phyloP scores from a whole-genome alignment of 2,888 invertebrate genomes.

The Notodonta ziczac region DNA sequence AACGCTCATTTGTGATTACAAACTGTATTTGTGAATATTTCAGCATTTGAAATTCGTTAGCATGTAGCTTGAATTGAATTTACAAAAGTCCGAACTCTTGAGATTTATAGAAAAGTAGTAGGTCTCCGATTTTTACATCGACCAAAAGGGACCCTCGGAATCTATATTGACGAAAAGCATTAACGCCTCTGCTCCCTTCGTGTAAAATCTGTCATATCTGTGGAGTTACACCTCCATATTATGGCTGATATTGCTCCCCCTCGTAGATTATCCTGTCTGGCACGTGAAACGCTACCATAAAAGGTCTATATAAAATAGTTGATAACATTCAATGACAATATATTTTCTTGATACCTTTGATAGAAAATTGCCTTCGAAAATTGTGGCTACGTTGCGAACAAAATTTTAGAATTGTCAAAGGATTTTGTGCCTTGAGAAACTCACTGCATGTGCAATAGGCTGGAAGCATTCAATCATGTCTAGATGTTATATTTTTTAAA shows the following conservation, averaged over 20 bases:
- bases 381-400: not conserved
- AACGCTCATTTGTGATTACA: not conserved
- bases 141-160: not conserved
- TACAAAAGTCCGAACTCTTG: too few species aligned
- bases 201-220: slow-evolving; percentile 58
- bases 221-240: slow-evolving; percentile 57
- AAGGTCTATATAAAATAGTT: slow-evolving; percentile 18
- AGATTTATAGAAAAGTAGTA: too few species aligned
- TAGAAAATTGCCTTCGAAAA: not conserved
- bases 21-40: too few species aligned
- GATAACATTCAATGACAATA: not conserved
- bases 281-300: slow-evolving; percentile 33
- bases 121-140: too few species aligned
- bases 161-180: slow-evolving; percentile 50
- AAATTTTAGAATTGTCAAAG: not conserved
- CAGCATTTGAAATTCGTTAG: too few species aligned
- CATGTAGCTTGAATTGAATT: too few species aligned
- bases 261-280: slow-evolving; percentile 63
- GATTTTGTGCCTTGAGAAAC: slow-evolving; percentile 8
- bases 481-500: not conserved
- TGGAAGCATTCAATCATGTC: too few species aligned
- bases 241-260: slow-evolving; percentile 59
- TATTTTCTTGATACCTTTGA: not conserved
- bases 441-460: not conserved
- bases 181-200: slow-evolving; percentile 47